Percentiles rank a stretch among this genome's conserved stretches.
phyloP scores from a whole-genome alignment of 2,113 vertebrate genomes.

The Myrmecobius fasciatus region DNA sequence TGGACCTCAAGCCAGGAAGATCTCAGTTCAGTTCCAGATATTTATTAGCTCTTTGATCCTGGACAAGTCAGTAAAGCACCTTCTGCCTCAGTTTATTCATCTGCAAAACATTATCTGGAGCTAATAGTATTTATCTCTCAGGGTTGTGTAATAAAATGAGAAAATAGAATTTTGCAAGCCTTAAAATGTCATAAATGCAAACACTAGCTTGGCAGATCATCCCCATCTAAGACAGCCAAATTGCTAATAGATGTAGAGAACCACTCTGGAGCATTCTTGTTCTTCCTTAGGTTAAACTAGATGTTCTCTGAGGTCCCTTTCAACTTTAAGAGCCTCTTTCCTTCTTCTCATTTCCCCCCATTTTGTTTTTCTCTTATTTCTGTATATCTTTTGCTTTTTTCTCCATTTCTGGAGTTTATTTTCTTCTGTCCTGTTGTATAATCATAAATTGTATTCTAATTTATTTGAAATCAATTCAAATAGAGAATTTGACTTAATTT shows the following conservation, averaged over 20 bases:
- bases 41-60: background rate
- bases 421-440: background rate
- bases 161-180: background rate
- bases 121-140: background rate
- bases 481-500: background rate
- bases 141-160: background rate
- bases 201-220: background rate
- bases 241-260: background rate
- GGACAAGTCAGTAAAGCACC: conserved; percentile 8
- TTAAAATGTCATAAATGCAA: background rate
- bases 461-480: background rate
- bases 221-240: background rate
- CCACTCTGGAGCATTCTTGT: background rate
- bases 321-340: background rate
- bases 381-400: background rate
- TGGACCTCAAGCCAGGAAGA: background rate
- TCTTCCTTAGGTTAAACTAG: background rate
- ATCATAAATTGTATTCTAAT: background rate
- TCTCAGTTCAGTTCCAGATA: conserved; percentile 16
- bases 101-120: background rate
- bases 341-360: background rate
- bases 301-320: background rate
- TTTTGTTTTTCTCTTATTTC: no score
- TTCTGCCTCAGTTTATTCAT: conserved; percentile 17
- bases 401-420: background rate